Evolutionary conservation across 2,113 vertebrate genomes (phyloP).

Genomic region (Prionailurus viverrinus): DNA sequence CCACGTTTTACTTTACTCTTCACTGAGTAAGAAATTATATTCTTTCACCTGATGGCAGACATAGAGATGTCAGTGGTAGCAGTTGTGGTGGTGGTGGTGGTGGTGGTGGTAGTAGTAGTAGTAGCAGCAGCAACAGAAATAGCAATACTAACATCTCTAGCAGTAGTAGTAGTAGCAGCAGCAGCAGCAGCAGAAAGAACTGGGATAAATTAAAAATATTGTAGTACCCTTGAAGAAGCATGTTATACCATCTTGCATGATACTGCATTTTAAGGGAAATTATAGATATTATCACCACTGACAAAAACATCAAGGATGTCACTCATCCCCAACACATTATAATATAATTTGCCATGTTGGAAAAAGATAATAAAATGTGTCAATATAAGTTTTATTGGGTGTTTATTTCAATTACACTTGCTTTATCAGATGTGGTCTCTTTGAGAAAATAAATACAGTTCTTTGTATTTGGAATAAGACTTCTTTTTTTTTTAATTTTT

Average conservation of each 20-base stretch:
- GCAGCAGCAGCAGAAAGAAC: background rate
- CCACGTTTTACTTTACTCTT: background rate
- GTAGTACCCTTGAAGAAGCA: background rate
- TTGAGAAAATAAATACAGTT: slow-evolving; percentile 11
- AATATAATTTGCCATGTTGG: background rate
- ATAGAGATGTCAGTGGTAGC: background rate
- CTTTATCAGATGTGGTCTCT: background rate
- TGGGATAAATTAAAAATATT: background rate
- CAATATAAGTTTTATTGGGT: background rate
- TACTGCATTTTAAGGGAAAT: background rate
- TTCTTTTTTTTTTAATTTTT: background rate
- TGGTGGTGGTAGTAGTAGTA: background rate
- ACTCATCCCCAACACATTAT: background rate
- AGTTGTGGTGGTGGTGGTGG: background rate
- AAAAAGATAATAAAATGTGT: background rate
- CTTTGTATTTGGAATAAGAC: background rate
- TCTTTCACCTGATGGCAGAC: background rate
- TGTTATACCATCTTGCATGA: background rate
- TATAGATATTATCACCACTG: background rate
- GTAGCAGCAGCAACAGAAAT: background rate
- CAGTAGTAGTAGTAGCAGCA: background rate
- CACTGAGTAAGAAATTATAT: background rate
- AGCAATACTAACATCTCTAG: background rate
- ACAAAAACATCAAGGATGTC: background rate
- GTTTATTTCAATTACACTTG: background rate